phyloP scores from a whole-genome alignment of 2,113 vertebrate species.

The Albula glossodonta region DNA sequence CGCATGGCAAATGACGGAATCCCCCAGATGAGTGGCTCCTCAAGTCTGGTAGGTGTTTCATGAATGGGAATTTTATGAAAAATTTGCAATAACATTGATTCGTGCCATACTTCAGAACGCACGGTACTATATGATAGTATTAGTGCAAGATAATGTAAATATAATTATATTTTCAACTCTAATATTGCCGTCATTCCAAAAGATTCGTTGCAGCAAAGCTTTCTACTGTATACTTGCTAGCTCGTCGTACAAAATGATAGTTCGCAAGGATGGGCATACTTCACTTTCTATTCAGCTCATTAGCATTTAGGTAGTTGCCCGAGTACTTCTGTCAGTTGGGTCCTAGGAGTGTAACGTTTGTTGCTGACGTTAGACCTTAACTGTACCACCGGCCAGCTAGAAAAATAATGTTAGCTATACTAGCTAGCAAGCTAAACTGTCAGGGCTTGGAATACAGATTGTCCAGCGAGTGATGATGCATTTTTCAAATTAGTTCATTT shows the following conservation, averaged over 20 bases:
- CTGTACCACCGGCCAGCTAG: too few species aligned
- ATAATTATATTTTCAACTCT: not conserved
- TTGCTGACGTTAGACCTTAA: not conserved
- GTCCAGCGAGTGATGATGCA: not conserved
- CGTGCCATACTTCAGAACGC: not conserved
- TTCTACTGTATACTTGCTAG: not conserved
- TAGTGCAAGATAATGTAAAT: not conserved
- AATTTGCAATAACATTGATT: not conserved
- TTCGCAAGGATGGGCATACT: not conserved
- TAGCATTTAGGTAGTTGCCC: too few species aligned
- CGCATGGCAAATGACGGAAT: conserved; percentile 38
- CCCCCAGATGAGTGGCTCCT: conserved; percentile 13
- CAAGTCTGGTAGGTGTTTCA: conserved; percentile 22
- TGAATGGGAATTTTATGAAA: conserved; percentile 13
- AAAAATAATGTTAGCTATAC: not conserved
- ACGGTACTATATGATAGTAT: not conserved
- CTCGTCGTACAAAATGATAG: not conserved
- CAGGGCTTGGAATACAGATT: not conserved
- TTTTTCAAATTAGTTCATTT: not conserved
- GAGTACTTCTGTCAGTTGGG: too few species aligned
- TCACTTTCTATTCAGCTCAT: not conserved
- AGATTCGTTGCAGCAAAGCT: not conserved
- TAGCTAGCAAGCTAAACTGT: not conserved
- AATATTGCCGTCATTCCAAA: not conserved
- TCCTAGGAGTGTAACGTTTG: not conserved